Base-by-base conservation (phyloP, 2,888 invertebrate species). In the Globia sparganii region DNA sequence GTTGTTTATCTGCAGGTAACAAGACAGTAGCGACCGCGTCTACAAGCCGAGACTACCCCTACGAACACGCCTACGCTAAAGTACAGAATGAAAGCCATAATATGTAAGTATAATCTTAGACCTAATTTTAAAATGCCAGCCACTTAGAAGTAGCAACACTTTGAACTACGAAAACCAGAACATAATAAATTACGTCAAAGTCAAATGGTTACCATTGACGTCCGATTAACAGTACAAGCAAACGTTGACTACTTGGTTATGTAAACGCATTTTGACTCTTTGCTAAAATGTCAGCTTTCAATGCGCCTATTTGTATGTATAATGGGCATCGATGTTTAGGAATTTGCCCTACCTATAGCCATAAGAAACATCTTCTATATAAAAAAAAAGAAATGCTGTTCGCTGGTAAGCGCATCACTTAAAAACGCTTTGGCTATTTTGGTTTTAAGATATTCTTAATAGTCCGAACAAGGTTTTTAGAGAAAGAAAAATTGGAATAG, bases 51-150 rank as follows among this genome's bases (percentile, higher is more conserved):
- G 97, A 98, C 69, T 97, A 97, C 90, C 97, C 97, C 1, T 98
- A 98, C 91, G 98, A 98, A 93, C 98, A 98, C 92, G 98, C 98
- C 0, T 98, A 98, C 90, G 98, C 98, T 4, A 98, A 98, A 92
- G 96, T 98, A 64, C 97, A 98, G 93, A 97, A 97, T 85, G 96
- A 97, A 88, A 93, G 87, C 73, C 95, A 96, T 75, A 94, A 94
- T 86, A 89, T 95, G 95, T 96, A 82, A 93, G 95, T 93, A 83
- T 64, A 21, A 78, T 6, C 49, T 61, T 43, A 49, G 0, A 64
- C 25, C n/a, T 34, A 25, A 40, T 0, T 43, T 43, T 25, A 40
- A 18, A 61, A 40, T 64, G 2, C 43, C 21, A 3, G 40, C 4
- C 6, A n/a, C n/a, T n/a, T n/a, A n/a, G n/a, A n/a, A 76, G 2